Evolutionary conservation across 2,113 vertebrate genomes (phyloP), one percentile per base, ranked within the genome.

Genomic region (Plecotus auritus): DNA sequence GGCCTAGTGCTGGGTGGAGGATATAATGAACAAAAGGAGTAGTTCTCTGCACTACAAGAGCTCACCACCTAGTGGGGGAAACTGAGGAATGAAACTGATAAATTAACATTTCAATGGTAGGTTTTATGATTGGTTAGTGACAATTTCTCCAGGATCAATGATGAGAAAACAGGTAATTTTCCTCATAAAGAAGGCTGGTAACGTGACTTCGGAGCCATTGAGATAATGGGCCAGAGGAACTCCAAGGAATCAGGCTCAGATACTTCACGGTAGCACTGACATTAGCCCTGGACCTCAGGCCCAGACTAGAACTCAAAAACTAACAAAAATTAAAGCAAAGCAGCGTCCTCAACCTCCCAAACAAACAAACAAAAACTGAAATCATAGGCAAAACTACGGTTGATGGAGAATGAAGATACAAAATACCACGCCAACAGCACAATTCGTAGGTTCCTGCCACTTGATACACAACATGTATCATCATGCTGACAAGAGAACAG

Each of bases 401-500:
- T 92, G 45, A 77, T 40, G 45, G 56, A 80, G 37, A 9, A 32
- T 14, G 10, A 56, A 64, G n/a, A 78, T 13, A 11, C 10, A 40
- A 51, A 82, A 1, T 28, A 8, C 4, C 77, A 51, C 5, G 20
- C 1, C 10, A 28, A 51, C 9, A 74, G 40, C 11, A n/a, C n/a
- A 23, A 74, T 84, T 76, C 32, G 2, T 59, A 35, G 1, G 45
- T 47, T 45, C 42, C 22, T 30, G 42, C 4, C 4, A 23, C 32
- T 22, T 13, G 82, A 45, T 88, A 16, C 26, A 37, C 5, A 1
- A 9, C n/a, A 82, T 8, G 23, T 32, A 9, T 80, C 35, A 47
- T 81, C 90, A 89, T 40, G 70, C 66, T 80, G 85, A 94, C 74
- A 76, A 59, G 81, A 95, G 40, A 92, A 69, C 1, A 83, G 88